phyloP scores from a whole-genome alignment of 2,888 invertebrate genomes.

The Pandemis cinnamomeana region DNA sequence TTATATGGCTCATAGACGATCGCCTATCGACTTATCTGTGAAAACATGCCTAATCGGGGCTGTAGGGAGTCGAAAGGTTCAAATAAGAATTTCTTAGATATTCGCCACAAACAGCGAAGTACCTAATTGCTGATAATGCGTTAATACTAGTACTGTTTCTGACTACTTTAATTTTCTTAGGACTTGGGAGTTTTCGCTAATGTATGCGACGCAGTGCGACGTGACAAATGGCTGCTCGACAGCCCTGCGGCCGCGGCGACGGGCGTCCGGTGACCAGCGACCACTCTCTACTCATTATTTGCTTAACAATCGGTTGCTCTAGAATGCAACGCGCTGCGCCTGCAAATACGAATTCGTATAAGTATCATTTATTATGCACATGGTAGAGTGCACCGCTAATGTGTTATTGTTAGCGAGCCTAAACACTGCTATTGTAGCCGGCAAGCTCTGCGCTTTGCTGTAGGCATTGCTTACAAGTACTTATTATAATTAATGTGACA shows the following conservation, averaged over 20 bases:
- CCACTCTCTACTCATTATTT: slow-evolving; percentile 39
- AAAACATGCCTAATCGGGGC: slow-evolving; percentile 31
- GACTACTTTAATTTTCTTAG: neutral
- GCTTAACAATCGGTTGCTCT: slow-evolving; percentile 43
- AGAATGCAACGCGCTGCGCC: slow-evolving; percentile 39
- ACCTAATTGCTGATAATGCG: neutral
- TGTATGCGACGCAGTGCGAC: neutral
- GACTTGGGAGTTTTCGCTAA: neutral
- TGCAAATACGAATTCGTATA: slow-evolving; percentile 39
- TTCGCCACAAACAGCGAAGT: neutral
- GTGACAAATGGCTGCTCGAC: slow-evolving; percentile 1
- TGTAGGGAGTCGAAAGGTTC: neutral
- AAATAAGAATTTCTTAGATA: slow-evolving; percentile 1
- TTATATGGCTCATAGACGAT: slow-evolving; percentile 35
- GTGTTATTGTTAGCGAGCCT: slow-evolving; percentile 37
- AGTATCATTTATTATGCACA: slow-evolving; percentile 41
- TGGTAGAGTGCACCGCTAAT: slow-evolving; percentile 33
- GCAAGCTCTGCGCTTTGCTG: slow-evolving; percentile 27
- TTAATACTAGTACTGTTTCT: neutral
- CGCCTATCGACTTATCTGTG: slow-evolving; percentile 18
- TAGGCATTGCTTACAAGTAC: slow-evolving; percentile 37
- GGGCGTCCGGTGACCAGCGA: slow-evolving; percentile 7
- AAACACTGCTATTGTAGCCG: slow-evolving; percentile 32
- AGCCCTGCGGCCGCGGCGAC: slow-evolving; percentile 3
- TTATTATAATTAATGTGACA: slow-evolving; percentile 37